Conservation (phyloP, 2,113 vertebrate genomes). For the Colistium nudipinnis region DNA sequence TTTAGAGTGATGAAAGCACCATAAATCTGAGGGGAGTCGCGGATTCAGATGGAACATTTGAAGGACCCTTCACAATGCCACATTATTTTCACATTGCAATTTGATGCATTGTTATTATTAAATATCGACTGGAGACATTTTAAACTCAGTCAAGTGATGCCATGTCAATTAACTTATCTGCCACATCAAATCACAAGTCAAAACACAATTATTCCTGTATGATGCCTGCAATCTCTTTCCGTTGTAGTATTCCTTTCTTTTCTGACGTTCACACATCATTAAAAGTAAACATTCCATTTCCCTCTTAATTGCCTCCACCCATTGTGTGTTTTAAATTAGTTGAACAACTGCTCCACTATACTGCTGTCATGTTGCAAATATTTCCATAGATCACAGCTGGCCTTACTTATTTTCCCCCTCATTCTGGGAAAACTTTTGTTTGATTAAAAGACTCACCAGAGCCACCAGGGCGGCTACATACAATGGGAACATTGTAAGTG, state of each 20-base stretch:
- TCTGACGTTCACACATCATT: background rate
- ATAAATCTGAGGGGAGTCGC: no score
- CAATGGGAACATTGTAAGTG: constrained; percentile 38
- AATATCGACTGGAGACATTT: background rate
- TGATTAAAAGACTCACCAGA: constrained; percentile 9
- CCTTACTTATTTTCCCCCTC: constrained; percentile 1
- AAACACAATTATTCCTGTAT: background rate
- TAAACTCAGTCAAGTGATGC: background rate
- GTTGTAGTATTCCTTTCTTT: background rate
- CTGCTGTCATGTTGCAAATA: background rate
- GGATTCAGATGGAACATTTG: no score
- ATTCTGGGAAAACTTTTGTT: constrained; percentile 7
- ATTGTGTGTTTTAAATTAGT: background rate
- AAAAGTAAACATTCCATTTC: background rate
- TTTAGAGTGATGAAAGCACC: no score
- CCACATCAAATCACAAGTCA: background rate
- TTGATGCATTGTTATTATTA: background rate
- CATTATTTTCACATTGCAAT: background rate
- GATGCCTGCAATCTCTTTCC: constrained; percentile 3
- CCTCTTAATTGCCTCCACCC: background rate
- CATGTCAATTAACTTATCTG: background rate
- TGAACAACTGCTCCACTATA: constrained; percentile 1
- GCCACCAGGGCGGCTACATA: constrained; percentile 19
- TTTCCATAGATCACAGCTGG: constrained; percentile 3
- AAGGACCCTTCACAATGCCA: no score